A percentile compares a stretch with the other conserved stretches of the same genome.
Conservation (phyloP, 1,140 invertebrate genomes). For the Phortica variegata region DNA sequence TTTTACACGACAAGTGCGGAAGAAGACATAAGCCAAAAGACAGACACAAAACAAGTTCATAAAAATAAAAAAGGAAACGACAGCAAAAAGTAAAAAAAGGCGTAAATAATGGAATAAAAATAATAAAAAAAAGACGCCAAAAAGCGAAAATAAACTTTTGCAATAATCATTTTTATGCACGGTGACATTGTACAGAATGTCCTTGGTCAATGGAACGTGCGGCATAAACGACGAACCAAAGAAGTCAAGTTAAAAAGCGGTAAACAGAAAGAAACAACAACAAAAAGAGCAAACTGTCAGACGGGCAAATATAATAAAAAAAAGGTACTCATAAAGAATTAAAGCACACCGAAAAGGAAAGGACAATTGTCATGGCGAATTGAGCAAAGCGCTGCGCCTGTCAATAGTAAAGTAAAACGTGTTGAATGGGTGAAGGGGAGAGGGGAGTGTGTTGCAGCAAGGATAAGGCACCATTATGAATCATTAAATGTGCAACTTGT, state of each 20-base stretch:
- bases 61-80: not conserved
- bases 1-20: no score
- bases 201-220: no score
- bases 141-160: constrained; percentile 41
- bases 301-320: constrained; percentile 18
- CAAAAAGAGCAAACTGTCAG: constrained; percentile 23
- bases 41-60: constrained; percentile 5
- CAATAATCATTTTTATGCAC: constrained; percentile 45
- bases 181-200: constrained; percentile 18
- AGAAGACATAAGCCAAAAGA: no score
- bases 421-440: no score
- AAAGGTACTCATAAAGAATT: constrained; percentile 8
- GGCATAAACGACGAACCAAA: not conserved
- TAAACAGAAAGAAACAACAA: constrained; percentile 14
- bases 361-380: constrained; percentile 36
- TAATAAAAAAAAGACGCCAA: constrained; percentile 11
- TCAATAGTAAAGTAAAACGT: constrained; percentile 47
- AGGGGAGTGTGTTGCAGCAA: no score
- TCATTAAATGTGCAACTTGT: constrained; percentile 48
- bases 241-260: constrained; percentile 17
- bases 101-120: not conserved
- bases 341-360: constrained; percentile 12
- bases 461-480: constrained; percentile 30
- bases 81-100: constrained; percentile 1
- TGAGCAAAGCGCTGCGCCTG: constrained; percentile 40